Evolutionary conservation across 2,797 vertebrate genomes (phyloP).

Genomic region (Alfaro cultratus): DNA sequence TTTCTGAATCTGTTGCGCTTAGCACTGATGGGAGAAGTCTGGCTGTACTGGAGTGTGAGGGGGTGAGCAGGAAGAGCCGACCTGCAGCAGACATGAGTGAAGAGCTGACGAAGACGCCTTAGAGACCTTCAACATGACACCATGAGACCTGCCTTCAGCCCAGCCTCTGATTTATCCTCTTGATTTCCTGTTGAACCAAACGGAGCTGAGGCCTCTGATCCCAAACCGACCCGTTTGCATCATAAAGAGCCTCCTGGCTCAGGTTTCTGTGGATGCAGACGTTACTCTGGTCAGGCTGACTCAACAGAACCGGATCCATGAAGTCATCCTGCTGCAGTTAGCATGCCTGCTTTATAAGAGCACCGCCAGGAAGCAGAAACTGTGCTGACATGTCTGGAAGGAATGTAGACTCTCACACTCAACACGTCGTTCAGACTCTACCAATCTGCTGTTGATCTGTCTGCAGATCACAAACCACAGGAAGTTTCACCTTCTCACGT

Average conservation of each 20-base stretch:
- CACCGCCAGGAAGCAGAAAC: background rate
- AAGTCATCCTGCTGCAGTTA: background rate
- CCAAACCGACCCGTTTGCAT: background rate
- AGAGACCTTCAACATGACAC: background rate
- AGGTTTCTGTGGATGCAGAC: background rate
- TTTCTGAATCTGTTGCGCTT: background rate
- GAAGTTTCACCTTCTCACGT: background rate
- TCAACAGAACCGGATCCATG: background rate
- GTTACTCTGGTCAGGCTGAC: background rate
- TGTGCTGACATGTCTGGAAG: conserved; percentile 28
- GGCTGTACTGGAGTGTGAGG: background rate
- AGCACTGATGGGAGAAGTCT: background rate
- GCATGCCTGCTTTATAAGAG: background rate
- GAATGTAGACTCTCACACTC: conserved; percentile 9
- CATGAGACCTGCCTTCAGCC: background rate
- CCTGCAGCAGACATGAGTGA: background rate
- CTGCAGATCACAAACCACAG: background rate
- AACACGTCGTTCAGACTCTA: background rate
- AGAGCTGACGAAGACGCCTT: background rate
- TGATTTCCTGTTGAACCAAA: background rate
- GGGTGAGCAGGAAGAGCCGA: too few relatives aligned
- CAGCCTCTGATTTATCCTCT: background rate
- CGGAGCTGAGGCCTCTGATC: background rate
- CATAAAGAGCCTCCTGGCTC: background rate
- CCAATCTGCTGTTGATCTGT: background rate